Evolutionary conservation across 2,113 vertebrate genomes (phyloP).

Genomic region (Ammodytes dubius): DNA sequence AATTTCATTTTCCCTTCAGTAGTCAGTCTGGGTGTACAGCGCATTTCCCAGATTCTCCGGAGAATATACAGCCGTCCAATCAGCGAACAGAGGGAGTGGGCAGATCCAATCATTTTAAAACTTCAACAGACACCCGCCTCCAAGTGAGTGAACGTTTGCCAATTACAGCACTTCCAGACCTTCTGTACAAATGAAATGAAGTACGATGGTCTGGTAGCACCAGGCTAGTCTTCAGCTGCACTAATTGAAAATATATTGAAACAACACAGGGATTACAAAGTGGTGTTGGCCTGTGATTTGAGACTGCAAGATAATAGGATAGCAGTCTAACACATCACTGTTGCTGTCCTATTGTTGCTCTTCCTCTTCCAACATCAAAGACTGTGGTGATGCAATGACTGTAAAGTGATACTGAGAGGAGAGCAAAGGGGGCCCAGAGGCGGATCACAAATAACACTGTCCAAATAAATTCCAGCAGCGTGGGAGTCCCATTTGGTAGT

Average conservation of each 20-base stretch:
- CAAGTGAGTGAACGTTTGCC: no score
- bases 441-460: constrained; percentile 73
- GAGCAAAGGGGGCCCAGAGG: constrained; percentile 60
- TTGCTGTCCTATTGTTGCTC: constrained; percentile 48
- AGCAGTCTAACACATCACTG: constrained; percentile 22
- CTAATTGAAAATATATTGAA: constrained; percentile 4
- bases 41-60: no score
- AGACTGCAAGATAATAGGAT: background rate
- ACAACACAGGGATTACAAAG: background rate
- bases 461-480: constrained; percentile 75
- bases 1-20: no score
- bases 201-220: no score
- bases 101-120: no score
- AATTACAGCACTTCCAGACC: no score
- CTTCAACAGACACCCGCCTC: no score
- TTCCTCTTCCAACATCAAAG: constrained; percentile 54
- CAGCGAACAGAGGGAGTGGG: no score
- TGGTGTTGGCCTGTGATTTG: background rate
- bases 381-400: constrained; percentile 59
- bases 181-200: no score
- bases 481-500: constrained; percentile 55
- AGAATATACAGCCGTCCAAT: no score
- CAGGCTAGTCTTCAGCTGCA: background rate
- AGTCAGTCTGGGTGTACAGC: no score
- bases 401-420: constrained; percentile 65